phyloP scores from a whole-genome alignment of 2,113 vertebrate genomes.

The Salvelinus namaycush region DNA sequence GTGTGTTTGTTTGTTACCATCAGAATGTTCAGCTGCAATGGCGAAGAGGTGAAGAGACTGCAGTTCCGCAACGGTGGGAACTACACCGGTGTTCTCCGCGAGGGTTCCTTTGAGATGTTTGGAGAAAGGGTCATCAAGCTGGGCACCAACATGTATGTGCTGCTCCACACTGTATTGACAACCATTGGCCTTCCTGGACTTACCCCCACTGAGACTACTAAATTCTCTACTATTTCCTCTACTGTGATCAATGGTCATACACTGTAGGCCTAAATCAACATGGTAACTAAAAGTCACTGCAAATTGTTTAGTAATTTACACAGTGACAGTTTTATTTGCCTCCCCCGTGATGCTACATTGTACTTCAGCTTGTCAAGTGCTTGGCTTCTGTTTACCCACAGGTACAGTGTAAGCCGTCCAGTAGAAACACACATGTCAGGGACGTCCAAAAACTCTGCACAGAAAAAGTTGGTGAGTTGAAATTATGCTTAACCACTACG shows the following conservation, averaged over 20 bases:
- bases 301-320: not conserved
- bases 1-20: not conserved
- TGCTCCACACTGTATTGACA: not conserved
- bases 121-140: slow-evolving; percentile 93
- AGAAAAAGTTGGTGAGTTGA: slow-evolving; percentile 81
- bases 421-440: slow-evolving; percentile 90
- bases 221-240: not conserved
- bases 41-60: slow-evolving; percentile 81
- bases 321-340: not conserved
- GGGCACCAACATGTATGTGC: slow-evolving; percentile 96
- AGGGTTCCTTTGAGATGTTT: slow-evolving; percentile 93
- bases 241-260: not conserved
- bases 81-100: slow-evolving; percentile 79
- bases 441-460: slow-evolving; percentile 80
- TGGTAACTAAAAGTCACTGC: not conserved
- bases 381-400: slow-evolving; percentile 45
- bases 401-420: slow-evolving; percentile 90
- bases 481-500: too few species aligned
- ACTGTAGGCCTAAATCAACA: not conserved
- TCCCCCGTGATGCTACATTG: not conserved
- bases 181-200: not conserved
- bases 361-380: not conserved
- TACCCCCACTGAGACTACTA: not conserved
- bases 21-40: slow-evolving; percentile 85
- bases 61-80: slow-evolving; percentile 84